Evolutionary conservation across 2,888 invertebrate species (phyloP).

Genomic region (Vannuccia rotundouncinata): DNA sequence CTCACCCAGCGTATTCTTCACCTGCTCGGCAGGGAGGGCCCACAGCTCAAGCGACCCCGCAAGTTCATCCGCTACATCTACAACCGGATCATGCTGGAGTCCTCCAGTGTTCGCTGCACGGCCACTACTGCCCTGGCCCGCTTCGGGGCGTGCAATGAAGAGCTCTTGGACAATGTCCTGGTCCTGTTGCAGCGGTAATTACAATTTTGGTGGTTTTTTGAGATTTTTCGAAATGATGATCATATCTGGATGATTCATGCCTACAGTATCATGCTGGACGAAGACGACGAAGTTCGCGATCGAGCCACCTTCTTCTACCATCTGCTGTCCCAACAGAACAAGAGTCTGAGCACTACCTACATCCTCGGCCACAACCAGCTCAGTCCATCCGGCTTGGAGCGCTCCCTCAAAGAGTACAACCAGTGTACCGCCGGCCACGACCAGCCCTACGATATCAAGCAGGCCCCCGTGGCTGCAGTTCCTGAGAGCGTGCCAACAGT

Average conservation of each 20-base stretch:
- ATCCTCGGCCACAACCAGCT: constrained; percentile 56
- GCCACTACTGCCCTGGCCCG: constrained; percentile 77
- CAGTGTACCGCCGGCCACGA: constrained; percentile 57
- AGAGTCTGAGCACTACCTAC: constrained; percentile 31
- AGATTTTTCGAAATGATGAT: not conserved
- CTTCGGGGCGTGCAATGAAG: constrained; percentile 89
- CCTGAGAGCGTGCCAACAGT: constrained; percentile 3
- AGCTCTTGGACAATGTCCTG: constrained; percentile 75
- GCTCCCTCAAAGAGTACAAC: constrained; percentile 74
- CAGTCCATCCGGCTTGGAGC: constrained; percentile 79
- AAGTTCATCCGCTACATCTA: constrained; percentile 64
- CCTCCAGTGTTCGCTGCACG: constrained; percentile 50
- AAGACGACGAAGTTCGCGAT: constrained; percentile 96
- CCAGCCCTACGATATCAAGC: constrained; percentile 73
- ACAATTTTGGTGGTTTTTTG: constrained; percentile 30
- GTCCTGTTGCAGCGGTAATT: constrained; percentile 59
- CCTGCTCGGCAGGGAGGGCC: constrained; percentile 90
- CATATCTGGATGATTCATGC: constrained; percentile 50
- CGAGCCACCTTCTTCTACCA: constrained; percentile 89
- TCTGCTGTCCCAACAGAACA: constrained; percentile 61
- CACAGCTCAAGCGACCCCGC: constrained; percentile 85
- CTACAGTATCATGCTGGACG: constrained; percentile 82
- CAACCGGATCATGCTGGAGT: constrained; percentile 82
- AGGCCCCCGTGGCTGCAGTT: constrained; percentile 66
- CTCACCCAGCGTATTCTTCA: constrained; percentile 91